Percentiles rank a stretch among this genome's conserved stretches.
phyloP scores from a whole-genome alignment of 1,140 invertebrate genomes.

The Musca vetustissima region DNA sequence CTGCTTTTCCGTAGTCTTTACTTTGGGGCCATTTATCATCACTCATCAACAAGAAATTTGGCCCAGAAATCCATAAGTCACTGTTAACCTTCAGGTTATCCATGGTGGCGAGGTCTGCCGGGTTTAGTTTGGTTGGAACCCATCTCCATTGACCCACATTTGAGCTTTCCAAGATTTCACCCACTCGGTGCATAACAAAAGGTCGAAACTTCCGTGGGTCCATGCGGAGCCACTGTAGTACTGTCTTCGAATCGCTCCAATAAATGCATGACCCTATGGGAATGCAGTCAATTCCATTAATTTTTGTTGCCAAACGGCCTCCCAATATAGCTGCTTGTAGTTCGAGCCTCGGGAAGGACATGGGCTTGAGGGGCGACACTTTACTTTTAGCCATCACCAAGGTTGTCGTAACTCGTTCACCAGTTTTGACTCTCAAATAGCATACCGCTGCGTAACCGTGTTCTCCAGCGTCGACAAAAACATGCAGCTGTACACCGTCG shows the following conservation, averaged over 20 bases:
- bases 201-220: neutral
- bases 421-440: neutral
- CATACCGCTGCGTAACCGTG: neutral
- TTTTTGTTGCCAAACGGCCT: neutral
- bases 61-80: neutral
- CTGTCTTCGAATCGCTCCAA: neutral
- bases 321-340: neutral
- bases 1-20: neutral
- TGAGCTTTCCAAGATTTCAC: constrained; percentile 37
- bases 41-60: neutral
- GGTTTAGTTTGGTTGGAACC: constrained; percentile 25
- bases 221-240: neutral
- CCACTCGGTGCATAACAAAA: constrained; percentile 31
- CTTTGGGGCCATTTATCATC: neutral
- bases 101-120: constrained; percentile 24
- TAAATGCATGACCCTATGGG: neutral
- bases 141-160: constrained; percentile 22
- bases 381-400: neutral
- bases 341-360: neutral
- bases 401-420: neutral
- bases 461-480: constrained; percentile 9
- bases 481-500: constrained; percentile 1
- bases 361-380: neutral
- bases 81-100: too few species aligned
- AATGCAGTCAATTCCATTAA: neutral